Evolutionary conservation across 2,888 invertebrate species (phyloP).

Genomic region (Harmothoe impar): DNA sequence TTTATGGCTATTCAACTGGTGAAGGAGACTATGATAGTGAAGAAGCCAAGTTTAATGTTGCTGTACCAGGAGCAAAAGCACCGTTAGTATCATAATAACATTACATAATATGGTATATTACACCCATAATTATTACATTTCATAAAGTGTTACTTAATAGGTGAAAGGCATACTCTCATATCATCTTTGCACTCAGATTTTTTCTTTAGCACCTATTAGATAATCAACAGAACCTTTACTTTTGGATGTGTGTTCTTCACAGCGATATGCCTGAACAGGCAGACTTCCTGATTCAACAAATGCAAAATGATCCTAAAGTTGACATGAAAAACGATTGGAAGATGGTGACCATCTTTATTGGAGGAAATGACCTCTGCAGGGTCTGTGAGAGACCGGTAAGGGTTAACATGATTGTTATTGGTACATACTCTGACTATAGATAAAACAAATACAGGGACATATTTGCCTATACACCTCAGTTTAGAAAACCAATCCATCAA

Average conservation of each 20-base stretch:
- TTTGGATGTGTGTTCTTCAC: no score
- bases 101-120: no score
- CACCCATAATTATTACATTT: no score
- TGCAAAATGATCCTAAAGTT: not conserved
- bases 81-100: slow-evolving; percentile 32
- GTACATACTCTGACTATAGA: no score
- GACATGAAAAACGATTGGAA: slow-evolving; percentile 77
- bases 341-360: slow-evolving; percentile 80
- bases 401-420: not conserved
- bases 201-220: no score
- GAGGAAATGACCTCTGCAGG: slow-evolving; percentile 79
- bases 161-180: no score
- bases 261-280: slow-evolving; percentile 54
- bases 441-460: no score
- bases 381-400: slow-evolving; percentile 75
- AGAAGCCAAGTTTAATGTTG: not conserved
- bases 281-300: not conserved
- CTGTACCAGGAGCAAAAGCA: not conserved
- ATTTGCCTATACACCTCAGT: no score
- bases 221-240: no score
- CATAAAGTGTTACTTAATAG: no score
- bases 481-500: no score
- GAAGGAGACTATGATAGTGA: not conserved
- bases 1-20: slow-evolving; percentile 38
- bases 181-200: no score